Base-by-base conservation (phyloP, 2,888 invertebrate genomes). In the Deroplatys truncata region DNA sequence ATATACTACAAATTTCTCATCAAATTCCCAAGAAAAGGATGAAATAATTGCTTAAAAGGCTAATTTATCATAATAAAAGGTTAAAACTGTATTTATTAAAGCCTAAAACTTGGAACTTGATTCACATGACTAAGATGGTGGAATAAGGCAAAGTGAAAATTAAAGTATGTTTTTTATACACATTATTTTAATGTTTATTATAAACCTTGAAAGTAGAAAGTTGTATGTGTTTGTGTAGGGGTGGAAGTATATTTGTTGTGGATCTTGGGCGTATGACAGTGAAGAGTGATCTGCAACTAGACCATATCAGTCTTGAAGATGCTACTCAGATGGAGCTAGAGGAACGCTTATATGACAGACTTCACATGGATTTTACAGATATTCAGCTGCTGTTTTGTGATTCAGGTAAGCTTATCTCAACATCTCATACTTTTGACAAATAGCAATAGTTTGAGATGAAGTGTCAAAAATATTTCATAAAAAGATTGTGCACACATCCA, bases 291-390 rank as follows among this genome's bases (percentile, higher is more conserved):
- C 93, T 97, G 88, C 97, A 97, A 92, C 96, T 96, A 0, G 93
- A 94, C 0, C 95, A 96, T 91, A 93, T 96, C 88, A 95, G 95
- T 16, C 93, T 96, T 1, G 97, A 97, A 92, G 96, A 97, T 92
- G 96, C 96, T 0, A 97, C 97, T 0, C 96, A 96, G 92, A 97
- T 97, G 95, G 97, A 98, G 93, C 93, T 97, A 89, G 97, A 98
- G 92, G 97, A 97, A 92, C 94, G 96, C 86, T 94, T 97, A 15
- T 98, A 97, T 92, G 97, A 97, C 91, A 94, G 97, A 91, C 94
- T 97, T 88, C 96, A 96, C 91, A 94, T 97, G 2, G 96, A 96
- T 91, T 95, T 97, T 91, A 95, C 95, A 25, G 96, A 96, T 89
- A 93, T 95, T 84, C 97, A 98, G 95, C 94, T 96, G 56, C 92